Evolutionary conservation across 2,113 vertebrate species (phyloP), one percentile per base, ranked within the genome.

Genomic region (Tachysurus vachellii): DNA sequence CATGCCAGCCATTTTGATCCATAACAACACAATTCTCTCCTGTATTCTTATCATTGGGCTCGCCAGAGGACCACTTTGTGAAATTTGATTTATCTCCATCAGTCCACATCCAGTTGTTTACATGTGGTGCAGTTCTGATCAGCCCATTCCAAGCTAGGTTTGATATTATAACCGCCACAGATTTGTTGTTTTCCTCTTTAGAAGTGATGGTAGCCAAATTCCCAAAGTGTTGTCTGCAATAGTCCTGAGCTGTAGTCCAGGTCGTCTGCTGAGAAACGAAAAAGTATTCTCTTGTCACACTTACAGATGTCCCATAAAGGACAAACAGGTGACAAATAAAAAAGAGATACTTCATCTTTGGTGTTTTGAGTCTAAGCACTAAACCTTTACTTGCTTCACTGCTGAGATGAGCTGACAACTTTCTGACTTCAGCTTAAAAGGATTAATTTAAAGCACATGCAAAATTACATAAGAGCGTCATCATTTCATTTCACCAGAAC

Each of bases 111-210:
- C 82, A 90, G 9, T 0, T 21, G 0, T 66, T 21, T 16, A 4
- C 54, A 42, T 70, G 26, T 21, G 31, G 56, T 66, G 2, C 26
- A 70, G 36, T 10, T 21, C 82, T 83, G 5, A 59, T 16, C n/a
- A 90, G 70, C 11, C 87, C 85, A 17, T 83, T 88, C 87, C 89
- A 90, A 17, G 11, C 10, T 1, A 23, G 1, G 31, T 9, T 50
- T n/a, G 26, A 1, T 26, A 3, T 14, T 36, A 9, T 23, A 59
- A 47, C 13, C 10, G 0, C 0, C 79, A 26, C 10, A 75, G 11
- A 19, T 75, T 21, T 47, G 9, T 47, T 21, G 42, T 23, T 1
- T 75, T 75, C 77, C n/a, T 4, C 26, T 14, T 19, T 0, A 3
- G 26, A 53, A 21, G 23, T n/a, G 16, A 81, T n/a, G 17, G 17